Percentiles rank a stretch among this genome's conserved stretches.
These are phyloP conservation scores for Drosophila phalerata DNA, from an alignment of 2,888 invertebrate species.

Conservation along the genomic window DNA sequence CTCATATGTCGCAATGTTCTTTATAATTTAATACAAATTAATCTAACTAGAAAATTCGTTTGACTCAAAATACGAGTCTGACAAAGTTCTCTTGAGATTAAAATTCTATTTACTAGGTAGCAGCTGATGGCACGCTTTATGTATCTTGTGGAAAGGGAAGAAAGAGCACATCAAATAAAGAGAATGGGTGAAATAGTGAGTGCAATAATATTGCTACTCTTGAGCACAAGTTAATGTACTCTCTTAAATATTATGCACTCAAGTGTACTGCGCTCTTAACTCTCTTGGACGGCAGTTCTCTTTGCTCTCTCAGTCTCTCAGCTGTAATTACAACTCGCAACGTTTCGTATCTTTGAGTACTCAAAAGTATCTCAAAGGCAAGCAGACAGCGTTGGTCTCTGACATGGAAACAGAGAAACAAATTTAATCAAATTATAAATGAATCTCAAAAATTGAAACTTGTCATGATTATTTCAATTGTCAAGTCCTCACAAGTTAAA, in stretches of 20 bases:
- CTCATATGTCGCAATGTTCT: not conserved
- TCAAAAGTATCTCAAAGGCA: slow-evolving; percentile 24
- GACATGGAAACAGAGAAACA: not conserved
- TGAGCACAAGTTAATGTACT: slow-evolving; percentile 19
- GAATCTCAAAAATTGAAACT: not conserved
- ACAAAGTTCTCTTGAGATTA: slow-evolving; percentile 7
- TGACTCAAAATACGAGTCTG: not conserved
- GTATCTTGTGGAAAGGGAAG: not conserved
- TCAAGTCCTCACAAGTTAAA: not conserved
- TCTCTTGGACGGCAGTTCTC: not conserved
- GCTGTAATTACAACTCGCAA: not conserved
- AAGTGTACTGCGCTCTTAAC: slow-evolving; percentile 35
- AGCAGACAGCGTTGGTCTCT: not conserved
- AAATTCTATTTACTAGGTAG: slow-evolving; percentile 35
- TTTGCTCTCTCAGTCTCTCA: not conserved
- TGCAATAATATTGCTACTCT: slow-evolving; percentile 24
- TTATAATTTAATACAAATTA: not conserved
- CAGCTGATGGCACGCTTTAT: slow-evolving; percentile 43
- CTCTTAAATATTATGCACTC: slow-evolving; percentile 38
- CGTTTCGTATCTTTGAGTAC: slow-evolving; percentile 16
- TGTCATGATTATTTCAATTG: slow-evolving; percentile 9
- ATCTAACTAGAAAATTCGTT: slow-evolving; percentile 14
- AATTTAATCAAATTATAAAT: not conserved
- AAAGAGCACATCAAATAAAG: not conserved
- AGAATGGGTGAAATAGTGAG: slow-evolving; percentile 11